Base-by-base conservation (phyloP, 2,113 vertebrate genomes). In the Serinus canaria region DNA sequence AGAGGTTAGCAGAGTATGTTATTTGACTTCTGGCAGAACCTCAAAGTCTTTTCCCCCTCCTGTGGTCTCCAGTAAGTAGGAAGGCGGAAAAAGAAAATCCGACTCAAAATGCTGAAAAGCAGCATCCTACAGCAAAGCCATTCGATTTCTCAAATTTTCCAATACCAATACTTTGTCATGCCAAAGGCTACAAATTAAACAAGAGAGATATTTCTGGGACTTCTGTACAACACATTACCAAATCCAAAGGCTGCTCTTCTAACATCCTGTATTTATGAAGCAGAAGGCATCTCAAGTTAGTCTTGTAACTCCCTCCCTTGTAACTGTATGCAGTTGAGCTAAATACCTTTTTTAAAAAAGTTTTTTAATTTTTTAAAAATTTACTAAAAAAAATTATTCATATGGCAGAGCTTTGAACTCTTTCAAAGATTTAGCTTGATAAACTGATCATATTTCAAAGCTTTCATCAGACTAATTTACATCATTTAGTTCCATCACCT, bases 171-270 rank as follows among this genome's bases (percentile, higher is more conserved):
- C 3, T 88, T 47, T 24, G 66, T n/a, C 37, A 55, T 75, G 97
- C 93, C 97, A 97, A 97, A 90, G 84, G 83, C 94, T 92, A 96
- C 95, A 98, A 95, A 87, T 72, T 44, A 94, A 97, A 95, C 94
- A 93, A 90, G 83, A 83, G 37, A 77, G 90, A 31, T 89, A 89
- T 94, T 97, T 97, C 95, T 87, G 47, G 85, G 76, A 81, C 85
- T 97, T 97, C 81, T 88, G 96, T 86, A 41, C 30, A 95, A 95
- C 83, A 83, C 88, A 95, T 89, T 92, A 87, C 70, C 70, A 94
- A 75, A 63, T 93, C 92, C 53, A 94, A 88, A 91, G 46, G 59
- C 49, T 92, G 68, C 41, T 80, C 43, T 77, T 89, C 56, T 20
- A 80, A 74, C 15, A 56, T 93, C 96, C 84, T 72, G 21, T 77